A percentile compares a stretch with the other conserved stretches of the same genome.
phyloP scores from a whole-genome alignment of 1,140 invertebrate species.

The Drosophila pseudoobscura region DNA sequence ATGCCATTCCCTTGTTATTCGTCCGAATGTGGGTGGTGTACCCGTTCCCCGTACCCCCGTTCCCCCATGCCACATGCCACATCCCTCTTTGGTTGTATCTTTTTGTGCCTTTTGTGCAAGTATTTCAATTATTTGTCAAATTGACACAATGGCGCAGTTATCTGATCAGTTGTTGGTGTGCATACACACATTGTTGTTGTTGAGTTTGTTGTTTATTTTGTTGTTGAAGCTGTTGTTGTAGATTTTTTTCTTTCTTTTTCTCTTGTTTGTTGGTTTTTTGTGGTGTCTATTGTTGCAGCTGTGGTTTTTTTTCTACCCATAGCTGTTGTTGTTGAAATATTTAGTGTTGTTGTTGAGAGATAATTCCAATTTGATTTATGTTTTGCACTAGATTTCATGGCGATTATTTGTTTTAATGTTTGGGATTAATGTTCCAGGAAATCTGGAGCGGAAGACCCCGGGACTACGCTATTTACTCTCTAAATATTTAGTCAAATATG shows the following conservation, averaged over 20 bases:
- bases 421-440: slow-evolving; percentile 13
- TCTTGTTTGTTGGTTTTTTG: too few species aligned
- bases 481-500: slow-evolving; percentile 37
- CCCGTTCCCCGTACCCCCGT: slow-evolving; percentile 7
- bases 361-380: slow-evolving; percentile 56
- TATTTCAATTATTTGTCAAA: slow-evolving; percentile 68
- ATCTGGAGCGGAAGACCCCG: slow-evolving; percentile 37
- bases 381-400: slow-evolving; percentile 52
- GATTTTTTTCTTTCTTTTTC: too few species aligned
- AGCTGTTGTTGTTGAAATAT: too few species aligned
- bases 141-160: slow-evolving; percentile 64
- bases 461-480: slow-evolving; percentile 16
- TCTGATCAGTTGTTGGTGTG: slow-evolving; percentile 11
- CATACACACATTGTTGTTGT: slow-evolving; percentile 4
- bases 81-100: neutral
- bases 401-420: slow-evolving; percentile 26
- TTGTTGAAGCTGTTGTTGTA: too few species aligned
- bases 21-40: slow-evolving; percentile 43
- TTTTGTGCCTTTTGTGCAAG: slow-evolving; percentile 54
- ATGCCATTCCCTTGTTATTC: slow-evolving; percentile 15
- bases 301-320: too few species aligned
- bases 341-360: slow-evolving; percentile 5
- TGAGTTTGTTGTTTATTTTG: too few species aligned
- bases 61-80: neutral
- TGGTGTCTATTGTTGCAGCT: too few species aligned